These are phyloP conservation scores for Echinarachnius parma DNA, from an alignment of 53 echinoderm and acorn worm genomes.

Conservation along the genomic window DNA sequence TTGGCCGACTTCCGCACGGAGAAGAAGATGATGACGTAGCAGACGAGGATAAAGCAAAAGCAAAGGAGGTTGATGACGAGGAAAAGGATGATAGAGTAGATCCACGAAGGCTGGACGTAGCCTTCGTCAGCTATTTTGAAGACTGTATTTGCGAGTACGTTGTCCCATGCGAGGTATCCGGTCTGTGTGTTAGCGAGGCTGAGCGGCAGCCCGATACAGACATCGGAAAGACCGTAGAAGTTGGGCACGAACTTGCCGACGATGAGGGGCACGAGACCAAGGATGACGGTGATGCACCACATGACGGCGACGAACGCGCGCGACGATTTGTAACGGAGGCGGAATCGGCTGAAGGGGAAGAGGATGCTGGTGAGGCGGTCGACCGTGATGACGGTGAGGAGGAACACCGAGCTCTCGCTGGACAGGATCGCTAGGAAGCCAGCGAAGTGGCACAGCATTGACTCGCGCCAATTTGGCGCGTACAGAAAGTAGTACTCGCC, in stretches of 20 bases:
- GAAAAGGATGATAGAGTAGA: slow-evolving; percentile 66
- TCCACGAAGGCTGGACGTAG: slow-evolving; percentile 52
- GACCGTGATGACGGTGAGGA: slow-evolving; percentile 62
- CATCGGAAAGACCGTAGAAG: slow-evolving; percentile 62
- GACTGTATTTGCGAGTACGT: slow-evolving; percentile 21
- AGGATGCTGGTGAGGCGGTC: slow-evolving; percentile 57
- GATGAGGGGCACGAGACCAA: slow-evolving; percentile 50
- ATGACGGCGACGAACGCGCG: slow-evolving; percentile 37
- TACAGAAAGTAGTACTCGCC: slow-evolving; percentile 57
- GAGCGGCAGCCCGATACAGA: slow-evolving; percentile 58
- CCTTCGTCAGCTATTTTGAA: slow-evolving; percentile 40
- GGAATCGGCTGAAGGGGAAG: slow-evolving; percentile 53
- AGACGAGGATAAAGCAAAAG: slow-evolving; percentile 52
- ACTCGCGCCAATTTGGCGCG: slow-evolving; percentile 49
- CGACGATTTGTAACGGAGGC: slow-evolving; percentile 14
- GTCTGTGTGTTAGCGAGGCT: slow-evolving; percentile 40
- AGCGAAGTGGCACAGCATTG: slow-evolving; percentile 48
- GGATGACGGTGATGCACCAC: slow-evolving; percentile 39
- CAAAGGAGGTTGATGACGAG: slow-evolving; percentile 54
- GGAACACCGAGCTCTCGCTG: slow-evolving; percentile 57
- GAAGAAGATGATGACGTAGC: slow-evolving; percentile 63
- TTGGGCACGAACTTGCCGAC: slow-evolving; percentile 35
- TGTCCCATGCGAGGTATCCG: slow-evolving; percentile 26
- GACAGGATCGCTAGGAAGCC: slow-evolving; percentile 50
- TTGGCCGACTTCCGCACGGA: slow-evolving; percentile 34